Base-by-base conservation (phyloP, 1,140 invertebrate species). In the Venturia canescens region DNA sequence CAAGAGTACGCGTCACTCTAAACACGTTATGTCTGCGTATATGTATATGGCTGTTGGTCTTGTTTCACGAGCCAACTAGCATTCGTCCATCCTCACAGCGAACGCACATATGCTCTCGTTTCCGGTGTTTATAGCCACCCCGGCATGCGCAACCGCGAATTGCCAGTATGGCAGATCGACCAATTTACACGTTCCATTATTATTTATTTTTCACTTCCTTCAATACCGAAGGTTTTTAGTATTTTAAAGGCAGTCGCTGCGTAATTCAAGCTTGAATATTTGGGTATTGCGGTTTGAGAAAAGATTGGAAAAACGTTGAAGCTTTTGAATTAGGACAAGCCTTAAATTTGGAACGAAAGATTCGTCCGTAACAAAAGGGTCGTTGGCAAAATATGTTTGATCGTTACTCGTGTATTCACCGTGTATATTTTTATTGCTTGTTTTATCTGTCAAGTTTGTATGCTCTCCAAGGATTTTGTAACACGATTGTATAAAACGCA, bases 11-110 rank as follows among this genome's bases (percentile, higher is more conserved):
- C 38, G 29, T 38, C 18, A n/a, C 53, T 16, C 5, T 16, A 29
- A 21, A 60, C 53, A 34, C 21, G 16, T 29, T 9, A 38, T 34
- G 44, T 60, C 31, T 27, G 18, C 21, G n/a, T 21, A 23, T n/a
- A 9, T 60, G 4, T 60, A 60, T 60, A 23, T 26, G 60, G 66
- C 16, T 69, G 60, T 63, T 63, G 21, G 53, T n/a, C 53, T 76
- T 53, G 27, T 60, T 60, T 34, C 23, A 76, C 72, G 26, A 60
- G 72, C 38, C 50, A 60, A 76, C 72, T 76, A 63, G 60, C 60
- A 63, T 9, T 38, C 21, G 27, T 23, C 34, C 60, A 63, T 63
- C 23, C 1, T 21, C 50, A 15, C 38, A 26, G 60, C 16, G 2
- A n/a, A 63, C 60, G 27, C 26, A 76, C 72, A 29, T 23, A 6